Evolutionary conservation across 2,797 vertebrate species (phyloP).

Genomic region (Luscinia luscinia): DNA sequence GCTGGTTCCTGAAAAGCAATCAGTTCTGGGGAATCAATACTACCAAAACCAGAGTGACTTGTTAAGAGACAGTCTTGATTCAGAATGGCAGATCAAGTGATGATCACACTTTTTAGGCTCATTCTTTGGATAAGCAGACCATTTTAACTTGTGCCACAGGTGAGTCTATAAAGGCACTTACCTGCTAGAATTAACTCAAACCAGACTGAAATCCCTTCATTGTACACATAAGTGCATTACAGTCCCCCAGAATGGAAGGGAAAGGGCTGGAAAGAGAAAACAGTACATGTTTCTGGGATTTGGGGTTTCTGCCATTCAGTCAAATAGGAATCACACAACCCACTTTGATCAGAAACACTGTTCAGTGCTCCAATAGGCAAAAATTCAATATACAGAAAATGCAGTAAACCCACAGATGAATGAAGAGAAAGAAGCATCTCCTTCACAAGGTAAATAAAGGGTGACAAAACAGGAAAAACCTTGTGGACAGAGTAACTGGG

Average conservation of each 20-base stretch:
- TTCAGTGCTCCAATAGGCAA: background rate
- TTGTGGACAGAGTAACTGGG: background rate
- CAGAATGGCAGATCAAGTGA: background rate
- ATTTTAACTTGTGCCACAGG: background rate
- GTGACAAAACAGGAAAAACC: background rate
- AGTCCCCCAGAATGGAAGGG: background rate
- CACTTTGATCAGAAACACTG: background rate
- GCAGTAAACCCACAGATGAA: background rate
- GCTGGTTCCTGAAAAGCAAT: background rate
- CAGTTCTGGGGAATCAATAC: background rate
- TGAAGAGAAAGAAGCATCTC: background rate
- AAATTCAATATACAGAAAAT: background rate
- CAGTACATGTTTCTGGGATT: background rate
- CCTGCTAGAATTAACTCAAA: background rate
- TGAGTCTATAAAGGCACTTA: background rate
- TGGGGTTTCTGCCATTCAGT: background rate
- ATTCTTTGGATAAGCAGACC: background rate
- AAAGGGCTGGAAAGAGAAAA: background rate
- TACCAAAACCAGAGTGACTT: background rate
- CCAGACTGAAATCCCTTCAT: background rate
- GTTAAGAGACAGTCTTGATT: background rate
- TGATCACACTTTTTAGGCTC: background rate
- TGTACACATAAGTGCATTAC: background rate
- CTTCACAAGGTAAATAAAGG: background rate
- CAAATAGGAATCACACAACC: background rate